Percentiles rank a stretch among this genome's conserved stretches.
Evolutionary conservation across 1,140 invertebrate species (phyloP).

Genomic region (Meteorus sp.): DNA sequence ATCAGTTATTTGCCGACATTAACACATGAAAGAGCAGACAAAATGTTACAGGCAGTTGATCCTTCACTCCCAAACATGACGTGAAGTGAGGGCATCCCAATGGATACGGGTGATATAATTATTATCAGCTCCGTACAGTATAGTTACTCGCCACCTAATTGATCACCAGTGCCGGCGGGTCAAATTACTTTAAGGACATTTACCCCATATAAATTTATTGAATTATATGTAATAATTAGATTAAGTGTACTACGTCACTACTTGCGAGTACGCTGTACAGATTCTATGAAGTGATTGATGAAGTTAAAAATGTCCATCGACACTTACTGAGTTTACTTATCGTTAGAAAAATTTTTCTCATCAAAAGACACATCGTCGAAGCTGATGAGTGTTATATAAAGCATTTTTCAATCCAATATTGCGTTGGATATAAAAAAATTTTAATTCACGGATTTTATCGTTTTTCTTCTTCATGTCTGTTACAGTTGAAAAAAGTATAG

Average conservation of each 20-base stretch:
- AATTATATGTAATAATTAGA: conserved; percentile 8
- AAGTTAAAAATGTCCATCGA: too few species aligned
- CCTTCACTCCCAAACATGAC: neutral
- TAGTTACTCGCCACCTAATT: conserved; percentile 23
- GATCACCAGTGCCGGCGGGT: conserved; percentile 17
- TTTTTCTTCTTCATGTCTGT: neutral
- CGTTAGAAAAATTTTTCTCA: too few species aligned
- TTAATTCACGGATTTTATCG: neutral
- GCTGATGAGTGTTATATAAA: too few species aligned
- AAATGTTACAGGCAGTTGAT: too few species aligned
- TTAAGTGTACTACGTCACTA: conserved; percentile 10
- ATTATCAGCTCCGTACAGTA: conserved; percentile 16
- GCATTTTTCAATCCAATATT: too few species aligned
- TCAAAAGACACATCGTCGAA: too few species aligned
- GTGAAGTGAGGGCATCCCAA: neutral
- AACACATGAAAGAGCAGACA: too few species aligned
- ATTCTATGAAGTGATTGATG: too few species aligned
- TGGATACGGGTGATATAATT: conserved; percentile 9
- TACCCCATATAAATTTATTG: conserved; percentile 20
- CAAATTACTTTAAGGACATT: conserved; percentile 13
- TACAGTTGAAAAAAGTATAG: neutral
- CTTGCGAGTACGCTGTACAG: neutral
- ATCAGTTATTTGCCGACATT: too few species aligned
- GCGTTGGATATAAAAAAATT: neutral
- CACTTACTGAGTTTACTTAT: too few species aligned